Base-by-base conservation (phyloP, 2,888 invertebrate genomes). In the Drosophila rubida region DNA sequence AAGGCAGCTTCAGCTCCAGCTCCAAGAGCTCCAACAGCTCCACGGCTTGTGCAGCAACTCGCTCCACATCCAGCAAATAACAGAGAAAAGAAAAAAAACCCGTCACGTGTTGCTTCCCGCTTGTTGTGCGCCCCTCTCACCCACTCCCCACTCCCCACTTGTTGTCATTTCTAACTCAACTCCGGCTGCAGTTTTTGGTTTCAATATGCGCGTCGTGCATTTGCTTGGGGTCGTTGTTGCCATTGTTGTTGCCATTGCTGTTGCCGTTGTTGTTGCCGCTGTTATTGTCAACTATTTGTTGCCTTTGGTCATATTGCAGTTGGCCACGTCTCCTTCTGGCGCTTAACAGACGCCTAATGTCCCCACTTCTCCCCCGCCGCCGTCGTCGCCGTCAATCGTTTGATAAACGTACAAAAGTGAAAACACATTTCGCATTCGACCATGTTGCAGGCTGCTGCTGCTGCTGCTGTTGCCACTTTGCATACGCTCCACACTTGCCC, bases 171-270 rank as follows among this genome's bases (percentile, higher is more conserved):
- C 50, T 46, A 57, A 42, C 63, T 58, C 54, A 37, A 54, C 66
- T 76, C 68, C 32, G 75, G 63, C 66, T 80, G 73, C 73, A 81
- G 78, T 85, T 85, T 83, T 84, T 81, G 71, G 72, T 80, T 85
- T 85, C 86, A 85, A 81, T 84, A 85, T 85, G 80, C 84, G 78
- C 72, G 78, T 85, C 84, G 84, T 85, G 84, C 81, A 80, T 83
- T 76, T 54, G 73, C 70, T 65, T 68, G 76, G 66, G 73, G 80
- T 74, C 54, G 59, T 67, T 64, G 69, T 72, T 37, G 35, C 13
- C 35, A 37, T 37, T 77, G 69, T 50, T 58, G 72, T 35, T 14
- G 66, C 63, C 46, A 63, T 63, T 65, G 71, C 51, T 65, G 65
- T 41, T 66, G 62, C 25, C 58, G 66, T 23, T 77, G 64, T 63